Evolutionary conservation across 2,797 vertebrate species (phyloP).

Genomic region (Clamator glandarius): DNA sequence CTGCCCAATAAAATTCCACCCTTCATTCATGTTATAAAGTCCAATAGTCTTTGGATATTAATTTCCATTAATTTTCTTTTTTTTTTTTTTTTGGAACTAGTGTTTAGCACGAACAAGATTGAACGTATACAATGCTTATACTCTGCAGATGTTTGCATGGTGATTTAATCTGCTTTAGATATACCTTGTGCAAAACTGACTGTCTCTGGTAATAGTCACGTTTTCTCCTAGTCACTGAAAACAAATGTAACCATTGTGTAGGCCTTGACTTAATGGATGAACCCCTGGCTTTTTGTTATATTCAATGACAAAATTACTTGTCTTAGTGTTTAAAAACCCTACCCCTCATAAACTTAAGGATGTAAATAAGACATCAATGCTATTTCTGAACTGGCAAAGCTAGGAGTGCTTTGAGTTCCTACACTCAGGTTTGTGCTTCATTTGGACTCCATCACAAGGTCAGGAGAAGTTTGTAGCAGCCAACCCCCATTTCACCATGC

Average conservation of each 20-base stretch:
- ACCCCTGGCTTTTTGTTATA: neutral
- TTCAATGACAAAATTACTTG: neutral
- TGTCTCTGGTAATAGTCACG: neutral
- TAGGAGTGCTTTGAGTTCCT: neutral
- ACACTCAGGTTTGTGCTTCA: neutral
- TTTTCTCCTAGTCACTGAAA: neutral
- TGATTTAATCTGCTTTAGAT: neutral
- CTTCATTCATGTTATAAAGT: neutral
- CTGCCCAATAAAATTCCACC: neutral
- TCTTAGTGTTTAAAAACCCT: neutral
- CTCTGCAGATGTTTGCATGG: neutral
- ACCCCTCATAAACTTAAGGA: fast-evolving
- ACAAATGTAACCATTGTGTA: neutral
- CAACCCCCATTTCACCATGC: neutral
- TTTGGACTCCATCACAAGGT: neutral
- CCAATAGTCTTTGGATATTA: neutral
- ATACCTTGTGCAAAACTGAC: neutral
- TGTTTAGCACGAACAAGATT: neutral
- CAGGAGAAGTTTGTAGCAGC: neutral
- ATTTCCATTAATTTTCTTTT: neutral
- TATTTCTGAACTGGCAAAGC: neutral
- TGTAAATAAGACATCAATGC: neutral
- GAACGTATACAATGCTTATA: neutral
- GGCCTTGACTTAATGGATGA: neutral
- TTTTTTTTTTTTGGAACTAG: neutral